Evolutionary conservation across 2,888 invertebrate species (phyloP), one percentile per base, ranked within the genome.

Genomic region (Eubasilissa splendida): DNA sequence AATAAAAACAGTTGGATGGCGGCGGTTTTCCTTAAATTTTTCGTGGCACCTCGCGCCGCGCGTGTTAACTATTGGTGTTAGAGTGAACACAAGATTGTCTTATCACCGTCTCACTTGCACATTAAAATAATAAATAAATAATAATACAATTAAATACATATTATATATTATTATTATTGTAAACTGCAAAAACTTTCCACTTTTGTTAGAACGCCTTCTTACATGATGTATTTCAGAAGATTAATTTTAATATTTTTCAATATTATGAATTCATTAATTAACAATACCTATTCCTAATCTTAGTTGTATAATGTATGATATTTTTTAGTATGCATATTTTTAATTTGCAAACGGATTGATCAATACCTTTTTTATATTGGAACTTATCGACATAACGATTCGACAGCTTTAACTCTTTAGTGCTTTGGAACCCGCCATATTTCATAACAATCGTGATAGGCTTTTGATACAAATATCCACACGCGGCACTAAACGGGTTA

Each of bases 71-170:
- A 63, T 76, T 63, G 82, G 78, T 82, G 82, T 82, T 82, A 82
- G 82, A 66, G 80, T 80, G 77, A 77, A 77, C 70, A 80, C 73
- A 66, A 76, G 31, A 77, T 73, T 76, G 60, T 73, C 76, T 76
- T 74, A 81, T 78, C 80, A 82, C 82, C 78, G 76, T 78, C 80
- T 74, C 75, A 79, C 65, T 78, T 82, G 80, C 77, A 80, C 80
- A 82, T 75, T 75, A 76, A 68, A 74, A 31, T 74, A 74, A 79
- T 74, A 53, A 79, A 79, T 73, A 70, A 56, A 73, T 79, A 79
- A 79, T 79, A 58, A 73, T 73, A 73, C 14, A 42, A 63, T 63
- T 22, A 54, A 31, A 54, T 68, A 50, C 42, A 11, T n/a, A 14
- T 76, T 65, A 60, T 74, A 65, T 76, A 76, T 75, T 75, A 59